These are phyloP conservation scores for Hydropsyche tenuis DNA, from an alignment of 1,140 invertebrate species.

Conservation along the genomic window DNA sequence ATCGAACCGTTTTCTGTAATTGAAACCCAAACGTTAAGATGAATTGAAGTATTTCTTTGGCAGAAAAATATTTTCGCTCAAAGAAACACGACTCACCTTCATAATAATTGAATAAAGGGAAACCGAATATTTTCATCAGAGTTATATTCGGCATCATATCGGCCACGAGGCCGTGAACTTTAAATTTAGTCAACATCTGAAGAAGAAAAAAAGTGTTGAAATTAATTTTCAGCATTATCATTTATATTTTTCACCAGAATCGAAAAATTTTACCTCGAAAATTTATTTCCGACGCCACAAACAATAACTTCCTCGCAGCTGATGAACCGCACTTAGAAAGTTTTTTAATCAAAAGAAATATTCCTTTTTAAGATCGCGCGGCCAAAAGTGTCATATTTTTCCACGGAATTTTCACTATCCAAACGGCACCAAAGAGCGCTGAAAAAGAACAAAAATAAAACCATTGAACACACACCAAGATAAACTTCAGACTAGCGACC, in stretches of 20 bases:
- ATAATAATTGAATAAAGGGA: constrained; percentile 81
- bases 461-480: background rate
- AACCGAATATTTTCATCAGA: constrained; percentile 76
- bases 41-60: background rate
- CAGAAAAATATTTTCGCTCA: background rate
- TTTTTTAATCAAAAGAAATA: constrained; percentile 19
- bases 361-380: background rate
- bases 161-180: constrained; percentile 73
- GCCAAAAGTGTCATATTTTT: constrained; percentile 3
- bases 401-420: background rate
- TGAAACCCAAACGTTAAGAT: background rate
- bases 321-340: constrained; percentile 18
- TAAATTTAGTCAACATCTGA: constrained; percentile 61
- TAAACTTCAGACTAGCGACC: background rate
- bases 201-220: background rate
- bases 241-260: no score
- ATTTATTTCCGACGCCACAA: no score
- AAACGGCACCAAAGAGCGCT: background rate
- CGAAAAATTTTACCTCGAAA: no score
- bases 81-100: constrained; percentile 56
- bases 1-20: constrained; percentile 61
- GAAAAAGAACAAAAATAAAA: background rate
- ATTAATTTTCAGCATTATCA: no score
- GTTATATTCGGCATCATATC: constrained; percentile 83
- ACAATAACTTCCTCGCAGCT: background rate